Evolutionary conservation across 2,797 vertebrate species (phyloP), one percentile per base, ranked within the genome.

Genomic region (Silurus aristotelis): DNA sequence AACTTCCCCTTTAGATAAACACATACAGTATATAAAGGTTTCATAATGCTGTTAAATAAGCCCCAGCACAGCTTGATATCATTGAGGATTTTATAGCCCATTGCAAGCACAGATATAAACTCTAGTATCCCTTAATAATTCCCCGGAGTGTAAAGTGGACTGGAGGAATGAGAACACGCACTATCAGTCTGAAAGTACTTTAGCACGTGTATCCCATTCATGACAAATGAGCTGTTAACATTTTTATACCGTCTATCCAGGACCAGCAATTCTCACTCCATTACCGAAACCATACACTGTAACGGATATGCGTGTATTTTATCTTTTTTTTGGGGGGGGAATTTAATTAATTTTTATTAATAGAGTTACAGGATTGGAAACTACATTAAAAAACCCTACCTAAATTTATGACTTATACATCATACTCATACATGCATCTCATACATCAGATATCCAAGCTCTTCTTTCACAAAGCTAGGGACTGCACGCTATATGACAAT

Each of bases 81-180:
- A 92, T 91, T 87, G 89, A 90, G 91, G 81, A 70, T 88, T 94
- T 94, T 93, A 94, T 93, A 92, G 92, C 85, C 90, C 68, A 91
- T 92, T 94, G 93, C 92, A 90, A 94, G 92, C 48, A 87, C 91
- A 89, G 87, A 93, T 93, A 93, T 93, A 90, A 94, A 94, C 92
- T 91, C 88, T 84, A 91, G 91, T 89, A 91, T 88, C 77, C 89
- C 19, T 89, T 92, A 93, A 95, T 92, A 92, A 91, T 92, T 90
- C 94, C 92, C 91, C n/a, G 67, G 92, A 92, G 93, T 89, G 43
- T 55, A 83, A 63, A 84, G 87, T 89, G 87, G 91, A 92, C 90
- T 90, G 89, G 89, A 92, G 55, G 85, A 85, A 89, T 82, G 85
- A 90, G 90, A 91, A 92, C 89, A 91, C 90, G 91, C 93, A 93